Conservation (phyloP, 2,113 vertebrate genomes). For the Melozone crissalis region DNA sequence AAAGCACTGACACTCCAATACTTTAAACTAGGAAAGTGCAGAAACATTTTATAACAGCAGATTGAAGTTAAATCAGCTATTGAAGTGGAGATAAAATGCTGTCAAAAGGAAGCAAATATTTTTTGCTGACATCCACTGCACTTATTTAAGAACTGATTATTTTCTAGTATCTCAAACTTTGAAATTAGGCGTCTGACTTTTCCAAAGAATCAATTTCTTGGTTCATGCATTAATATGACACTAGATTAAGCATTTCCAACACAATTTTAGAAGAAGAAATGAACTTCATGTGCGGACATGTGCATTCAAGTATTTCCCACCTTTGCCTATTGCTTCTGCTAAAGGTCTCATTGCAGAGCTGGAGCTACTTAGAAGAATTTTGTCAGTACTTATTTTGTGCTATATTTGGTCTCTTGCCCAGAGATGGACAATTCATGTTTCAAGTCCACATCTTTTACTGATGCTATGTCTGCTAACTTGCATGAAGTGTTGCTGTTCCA, state of each 20-base stretch:
- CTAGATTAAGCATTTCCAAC: background rate
- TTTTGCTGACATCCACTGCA: conserved; percentile 46
- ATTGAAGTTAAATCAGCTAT: conserved; percentile 59
- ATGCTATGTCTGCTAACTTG: background rate
- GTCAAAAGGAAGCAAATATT: conserved; percentile 38
- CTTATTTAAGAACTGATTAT: conserved; percentile 39
- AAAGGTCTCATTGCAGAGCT: background rate
- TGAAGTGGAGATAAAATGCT: conserved; percentile 57
- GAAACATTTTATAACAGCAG: conserved; percentile 47
- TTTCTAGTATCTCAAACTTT: conserved; percentile 12
- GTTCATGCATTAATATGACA: background rate
- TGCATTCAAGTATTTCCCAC: background rate
- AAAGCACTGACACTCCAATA: background rate
- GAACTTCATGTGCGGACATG: background rate
- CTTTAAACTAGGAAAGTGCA: conserved; percentile 22
- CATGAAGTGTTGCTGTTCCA: background rate
- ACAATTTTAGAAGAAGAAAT: background rate
- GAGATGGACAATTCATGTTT: background rate
- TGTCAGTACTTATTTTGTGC: background rate
- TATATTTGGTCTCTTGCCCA: background rate
- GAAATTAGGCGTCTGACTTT: conserved; percentile 16
- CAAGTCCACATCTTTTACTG: background rate
- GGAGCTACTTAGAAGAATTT: background rate
- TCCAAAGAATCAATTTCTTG: conserved; percentile 30
- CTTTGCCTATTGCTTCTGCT: background rate